These are phyloP conservation scores for Argentina silus DNA, from an alignment of 2,797 vertebrate genomes.

Conservation along the genomic window DNA sequence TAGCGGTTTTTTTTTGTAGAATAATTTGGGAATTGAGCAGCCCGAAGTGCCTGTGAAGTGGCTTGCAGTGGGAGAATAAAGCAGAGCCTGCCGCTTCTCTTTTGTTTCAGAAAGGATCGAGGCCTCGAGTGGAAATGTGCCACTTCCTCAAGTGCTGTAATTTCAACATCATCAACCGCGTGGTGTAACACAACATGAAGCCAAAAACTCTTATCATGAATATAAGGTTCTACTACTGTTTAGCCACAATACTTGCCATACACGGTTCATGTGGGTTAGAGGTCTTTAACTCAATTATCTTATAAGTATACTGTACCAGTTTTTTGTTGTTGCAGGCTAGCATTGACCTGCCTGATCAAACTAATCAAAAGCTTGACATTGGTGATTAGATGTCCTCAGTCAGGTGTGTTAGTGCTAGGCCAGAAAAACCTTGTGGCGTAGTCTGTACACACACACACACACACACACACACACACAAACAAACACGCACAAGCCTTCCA, in stretches of 20 bases:
- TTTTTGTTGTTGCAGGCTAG: background rate
- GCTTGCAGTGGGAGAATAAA: background rate
- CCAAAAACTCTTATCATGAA: background rate
- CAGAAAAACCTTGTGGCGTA: background rate
- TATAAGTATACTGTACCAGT: too few relatives aligned
- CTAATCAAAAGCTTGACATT: background rate
- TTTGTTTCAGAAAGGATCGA: conserved; percentile 35
- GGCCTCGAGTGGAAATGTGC: conserved; percentile 29
- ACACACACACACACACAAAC: too few relatives aligned
- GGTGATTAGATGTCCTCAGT: background rate
- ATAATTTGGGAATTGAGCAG: conserved; percentile 38
- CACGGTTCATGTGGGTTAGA: background rate
- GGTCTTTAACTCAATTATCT: background rate
- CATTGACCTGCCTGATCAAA: background rate
- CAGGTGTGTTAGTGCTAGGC: background rate
- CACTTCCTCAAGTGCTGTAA: conserved; percentile 16
- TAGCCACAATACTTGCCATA: background rate
- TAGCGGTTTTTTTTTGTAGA: conserved; percentile 19
- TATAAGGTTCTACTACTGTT: too few relatives aligned
- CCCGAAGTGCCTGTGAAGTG: conserved; percentile 37
- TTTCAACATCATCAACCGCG: conserved; percentile 28
- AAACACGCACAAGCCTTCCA: too few relatives aligned
- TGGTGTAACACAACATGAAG: background rate
- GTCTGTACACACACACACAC: too few relatives aligned
- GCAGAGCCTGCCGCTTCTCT: background rate